phyloP scores from a whole-genome alignment of 2,797 vertebrate species.

The Sebastiscus albofasciatus region DNA sequence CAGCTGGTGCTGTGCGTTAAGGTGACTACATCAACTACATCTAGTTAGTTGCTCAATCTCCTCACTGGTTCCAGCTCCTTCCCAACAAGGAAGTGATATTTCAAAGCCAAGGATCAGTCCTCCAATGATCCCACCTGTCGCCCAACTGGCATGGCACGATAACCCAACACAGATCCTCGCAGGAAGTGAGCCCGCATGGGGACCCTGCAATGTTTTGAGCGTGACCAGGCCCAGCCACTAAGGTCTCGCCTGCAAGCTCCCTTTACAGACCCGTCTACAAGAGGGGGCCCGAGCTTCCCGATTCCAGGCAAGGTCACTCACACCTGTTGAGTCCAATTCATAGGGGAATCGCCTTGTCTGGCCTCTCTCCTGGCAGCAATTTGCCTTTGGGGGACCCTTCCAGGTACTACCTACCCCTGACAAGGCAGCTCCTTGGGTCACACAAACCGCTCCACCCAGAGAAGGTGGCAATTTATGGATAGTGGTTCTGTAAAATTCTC shows the following conservation, averaged over 20 bases:
- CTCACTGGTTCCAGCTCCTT: neutral
- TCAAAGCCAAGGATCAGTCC: neutral
- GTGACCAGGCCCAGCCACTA: neutral
- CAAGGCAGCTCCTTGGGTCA: conserved; percentile 8
- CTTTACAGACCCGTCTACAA: neutral
- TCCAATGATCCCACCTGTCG: neutral
- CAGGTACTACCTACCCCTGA: conserved; percentile 8
- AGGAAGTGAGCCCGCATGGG: neutral
- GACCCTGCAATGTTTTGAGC: conserved; percentile 9
- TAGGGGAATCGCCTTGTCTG: neutral
- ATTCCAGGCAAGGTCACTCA: conserved; percentile 30
- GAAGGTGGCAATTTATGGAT: neutral
- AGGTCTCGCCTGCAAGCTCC: neutral
- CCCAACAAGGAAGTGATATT: neutral
- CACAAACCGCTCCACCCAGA: neutral
- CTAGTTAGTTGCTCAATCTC: neutral
- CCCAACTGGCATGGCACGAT: neutral
- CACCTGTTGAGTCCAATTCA: conserved; percentile 29
- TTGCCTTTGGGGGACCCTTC: neutral
- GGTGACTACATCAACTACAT: neutral
- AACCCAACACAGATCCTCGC: neutral
- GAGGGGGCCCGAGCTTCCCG: neutral
- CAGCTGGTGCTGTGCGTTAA: neutral
- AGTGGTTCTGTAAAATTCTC: neutral
- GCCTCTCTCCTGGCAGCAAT: conserved; percentile 11